phyloP scores from a whole-genome alignment of 2,797 vertebrate species.

The Rhabdophis nuchalis region DNA sequence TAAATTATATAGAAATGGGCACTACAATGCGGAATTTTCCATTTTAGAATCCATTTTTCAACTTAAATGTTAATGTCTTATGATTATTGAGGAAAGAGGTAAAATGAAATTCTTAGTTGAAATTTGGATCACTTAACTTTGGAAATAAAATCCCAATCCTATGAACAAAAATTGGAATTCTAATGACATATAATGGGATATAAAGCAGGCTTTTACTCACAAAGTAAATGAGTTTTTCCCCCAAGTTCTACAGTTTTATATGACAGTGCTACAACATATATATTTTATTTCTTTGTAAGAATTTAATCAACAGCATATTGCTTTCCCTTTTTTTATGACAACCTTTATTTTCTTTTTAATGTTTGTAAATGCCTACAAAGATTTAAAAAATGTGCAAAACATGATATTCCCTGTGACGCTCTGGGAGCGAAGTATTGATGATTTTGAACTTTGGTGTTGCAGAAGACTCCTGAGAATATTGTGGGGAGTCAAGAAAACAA shows the following conservation, averaged over 20 bases:
- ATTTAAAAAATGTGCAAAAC: background rate
- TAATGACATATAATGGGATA: background rate
- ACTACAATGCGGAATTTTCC: background rate
- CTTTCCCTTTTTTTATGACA: background rate
- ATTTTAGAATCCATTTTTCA: background rate
- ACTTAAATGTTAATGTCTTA: background rate
- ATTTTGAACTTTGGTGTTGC: background rate
- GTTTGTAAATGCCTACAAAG: background rate
- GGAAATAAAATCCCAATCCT: background rate
- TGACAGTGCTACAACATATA: background rate
- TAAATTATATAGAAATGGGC: background rate
- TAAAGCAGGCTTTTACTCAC: background rate
- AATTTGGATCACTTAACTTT: background rate
- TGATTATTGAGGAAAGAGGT: background rate
- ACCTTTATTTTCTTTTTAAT: background rate
- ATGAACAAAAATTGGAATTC: background rate
- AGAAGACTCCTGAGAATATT: background rate
- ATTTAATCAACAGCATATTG: background rate
- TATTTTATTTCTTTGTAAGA: background rate
- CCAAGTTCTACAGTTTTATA: background rate
- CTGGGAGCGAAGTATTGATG: background rate
- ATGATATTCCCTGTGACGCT: background rate
- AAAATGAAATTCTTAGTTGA: background rate
- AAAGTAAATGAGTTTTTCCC: background rate
- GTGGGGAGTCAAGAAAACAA: background rate